phyloP scores from a whole-genome alignment of 2,797 vertebrate genomes.

The Sebastes variabilis region DNA sequence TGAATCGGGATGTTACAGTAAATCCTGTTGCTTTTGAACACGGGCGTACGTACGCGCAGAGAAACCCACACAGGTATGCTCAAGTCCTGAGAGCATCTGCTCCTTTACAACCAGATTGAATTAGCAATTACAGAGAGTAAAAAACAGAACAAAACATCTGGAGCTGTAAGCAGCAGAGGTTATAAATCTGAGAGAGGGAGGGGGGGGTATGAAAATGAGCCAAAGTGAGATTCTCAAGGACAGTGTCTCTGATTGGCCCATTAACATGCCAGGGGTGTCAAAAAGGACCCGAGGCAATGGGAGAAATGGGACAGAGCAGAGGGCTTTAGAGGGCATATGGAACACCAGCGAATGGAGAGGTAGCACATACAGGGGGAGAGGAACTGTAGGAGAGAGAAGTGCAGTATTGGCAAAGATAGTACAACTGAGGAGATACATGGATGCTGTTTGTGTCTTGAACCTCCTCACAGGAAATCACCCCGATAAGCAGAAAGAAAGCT shows the following conservation, averaged over 20 bases:
- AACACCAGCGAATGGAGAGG: conserved; percentile 56
- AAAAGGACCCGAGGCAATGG: conserved; percentile 76
- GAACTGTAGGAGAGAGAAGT: conserved; percentile 53
- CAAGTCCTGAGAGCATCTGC: conserved; percentile 80
- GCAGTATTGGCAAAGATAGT: conserved; percentile 36
- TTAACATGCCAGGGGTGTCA: conserved; percentile 80
- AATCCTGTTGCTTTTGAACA: conserved; percentile 71
- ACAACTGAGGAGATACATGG: conserved; percentile 17
- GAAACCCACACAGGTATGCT: conserved; percentile 73
- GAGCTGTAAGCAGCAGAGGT: conserved; percentile 82
- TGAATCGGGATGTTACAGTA: conserved; percentile 67
- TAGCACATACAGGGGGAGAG: conserved; percentile 75
- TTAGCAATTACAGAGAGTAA: conserved; percentile 86
- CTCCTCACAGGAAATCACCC: conserved; percentile 45
- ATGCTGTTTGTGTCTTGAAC: conserved; percentile 32
- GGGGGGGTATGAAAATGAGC: conserved; percentile 80
- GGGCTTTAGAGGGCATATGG: conserved; percentile 73
- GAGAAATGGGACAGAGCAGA: conserved; percentile 80
- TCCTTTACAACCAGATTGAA: conserved; percentile 85
- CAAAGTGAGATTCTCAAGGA: conserved; percentile 83
- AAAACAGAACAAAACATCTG: conserved; percentile 84
- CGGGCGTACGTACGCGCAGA: conserved; percentile 14
- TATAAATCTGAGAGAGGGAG: conserved; percentile 75
- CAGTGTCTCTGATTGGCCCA: conserved; percentile 76
- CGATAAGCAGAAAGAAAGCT: conserved; percentile 29